phyloP scores from a whole-genome alignment of 2,113 vertebrate genomes.

The Apteryx owenii region DNA sequence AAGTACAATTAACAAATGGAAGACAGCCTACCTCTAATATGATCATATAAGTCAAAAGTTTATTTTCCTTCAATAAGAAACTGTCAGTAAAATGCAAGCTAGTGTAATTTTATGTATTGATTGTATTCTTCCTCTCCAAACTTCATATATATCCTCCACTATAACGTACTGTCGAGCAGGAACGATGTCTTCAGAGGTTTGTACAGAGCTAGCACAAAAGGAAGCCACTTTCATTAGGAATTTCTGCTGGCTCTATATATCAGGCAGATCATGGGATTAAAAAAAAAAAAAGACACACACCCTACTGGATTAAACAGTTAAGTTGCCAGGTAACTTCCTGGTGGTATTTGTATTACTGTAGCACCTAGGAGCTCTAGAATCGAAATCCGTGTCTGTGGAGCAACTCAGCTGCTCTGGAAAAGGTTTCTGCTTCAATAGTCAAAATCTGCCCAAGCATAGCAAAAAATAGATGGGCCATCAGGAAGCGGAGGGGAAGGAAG shows the following conservation, averaged over 20 bases:
- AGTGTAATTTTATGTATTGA: neutral
- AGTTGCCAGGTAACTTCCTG: fast-evolving
- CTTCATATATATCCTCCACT: neutral
- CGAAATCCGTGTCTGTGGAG: neutral
- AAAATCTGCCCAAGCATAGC: fast-evolving
- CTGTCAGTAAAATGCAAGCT: neutral
- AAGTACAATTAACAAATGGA: neutral
- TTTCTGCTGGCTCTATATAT: neutral
- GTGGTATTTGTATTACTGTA: neutral
- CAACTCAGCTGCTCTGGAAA: neutral
- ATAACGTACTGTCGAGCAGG: fast-evolving
- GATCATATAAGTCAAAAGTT: fast-evolving
- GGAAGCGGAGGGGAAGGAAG: neutral
- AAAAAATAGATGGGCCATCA: neutral
- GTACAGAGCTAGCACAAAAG: neutral
- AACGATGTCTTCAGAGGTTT: neutral
- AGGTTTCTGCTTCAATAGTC: neutral
- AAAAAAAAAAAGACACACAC: neutral
- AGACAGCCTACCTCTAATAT: neutral
- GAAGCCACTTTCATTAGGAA: neutral
- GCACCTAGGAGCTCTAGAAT: neutral
- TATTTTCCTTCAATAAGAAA: neutral
- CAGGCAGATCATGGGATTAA: neutral
- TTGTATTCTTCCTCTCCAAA: neutral
- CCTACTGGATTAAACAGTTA: neutral